These are phyloP conservation scores for Orthonevra nobilis DNA, from an alignment of 2,888 invertebrate species.

Conservation along the genomic window DNA sequence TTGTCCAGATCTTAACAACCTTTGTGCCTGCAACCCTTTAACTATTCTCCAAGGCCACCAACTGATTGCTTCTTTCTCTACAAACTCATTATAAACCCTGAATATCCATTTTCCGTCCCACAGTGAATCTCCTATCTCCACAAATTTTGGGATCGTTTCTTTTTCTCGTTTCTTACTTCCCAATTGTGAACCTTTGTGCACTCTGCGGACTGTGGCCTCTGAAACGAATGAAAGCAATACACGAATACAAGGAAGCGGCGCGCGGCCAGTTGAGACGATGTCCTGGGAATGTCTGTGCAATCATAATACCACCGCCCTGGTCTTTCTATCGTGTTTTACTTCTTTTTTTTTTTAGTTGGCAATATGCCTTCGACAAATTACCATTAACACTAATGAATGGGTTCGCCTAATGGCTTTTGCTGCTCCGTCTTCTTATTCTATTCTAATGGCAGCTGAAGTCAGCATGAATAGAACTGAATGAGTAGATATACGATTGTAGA, in stretches of 20 bases:
- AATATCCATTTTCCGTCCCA: constrained; percentile 44
- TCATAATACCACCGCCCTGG: constrained; percentile 32
- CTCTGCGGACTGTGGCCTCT: neutral
- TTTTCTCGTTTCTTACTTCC: constrained; percentile 1
- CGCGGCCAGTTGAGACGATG: neutral
- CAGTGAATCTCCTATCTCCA: constrained; percentile 5
- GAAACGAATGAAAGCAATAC: constrained; percentile 31
- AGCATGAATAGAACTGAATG: constrained; percentile 22
- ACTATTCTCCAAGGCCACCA: constrained; percentile 3
- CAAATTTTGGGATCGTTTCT: constrained; percentile 18
- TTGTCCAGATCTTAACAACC: neutral
- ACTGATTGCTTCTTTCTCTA: constrained; percentile 36
- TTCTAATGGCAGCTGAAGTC: constrained; percentile 38
- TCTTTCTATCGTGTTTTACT: too few species aligned
- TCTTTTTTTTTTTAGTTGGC: constrained; percentile 57
- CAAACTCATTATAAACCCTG: constrained; percentile 40
- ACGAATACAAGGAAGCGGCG: constrained; percentile 8
- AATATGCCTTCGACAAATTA: constrained; percentile 64
- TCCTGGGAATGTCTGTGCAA: constrained; percentile 31
- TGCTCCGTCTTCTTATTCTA: constrained; percentile 25
- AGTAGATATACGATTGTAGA: constrained; percentile 30
- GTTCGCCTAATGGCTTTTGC: constrained; percentile 56
- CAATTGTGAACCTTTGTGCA: constrained; percentile 6
- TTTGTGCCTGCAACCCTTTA: neutral
- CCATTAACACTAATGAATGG: constrained; percentile 66